Evolutionary conservation across 2,797 vertebrate genomes (phyloP).

Genomic region (Ataeniobius toweri): DNA sequence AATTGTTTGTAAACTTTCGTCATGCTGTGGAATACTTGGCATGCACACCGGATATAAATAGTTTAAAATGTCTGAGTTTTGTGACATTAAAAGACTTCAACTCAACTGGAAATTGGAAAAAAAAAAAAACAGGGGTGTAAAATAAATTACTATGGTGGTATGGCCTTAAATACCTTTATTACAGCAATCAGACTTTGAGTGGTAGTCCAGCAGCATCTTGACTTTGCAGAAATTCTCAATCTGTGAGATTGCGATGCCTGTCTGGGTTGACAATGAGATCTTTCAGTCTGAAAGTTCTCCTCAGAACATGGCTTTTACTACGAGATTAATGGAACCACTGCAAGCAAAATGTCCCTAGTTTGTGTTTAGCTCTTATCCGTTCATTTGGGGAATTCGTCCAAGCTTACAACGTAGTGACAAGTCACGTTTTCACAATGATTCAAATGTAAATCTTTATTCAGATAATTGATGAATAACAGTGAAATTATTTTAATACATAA

Average conservation of each 20-base stretch:
- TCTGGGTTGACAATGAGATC: too few relatives aligned
- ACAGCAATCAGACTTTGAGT: background rate
- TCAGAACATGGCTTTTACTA: too few relatives aligned
- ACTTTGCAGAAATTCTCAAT: too few relatives aligned
- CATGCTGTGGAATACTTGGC: background rate
- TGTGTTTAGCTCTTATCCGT: background rate
- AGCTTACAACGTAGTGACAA: background rate
- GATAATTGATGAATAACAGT: slow-evolving; percentile 52
- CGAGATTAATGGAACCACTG: too few relatives aligned
- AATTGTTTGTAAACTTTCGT: background rate
- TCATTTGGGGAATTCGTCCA: background rate
- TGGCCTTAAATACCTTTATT: too few relatives aligned
- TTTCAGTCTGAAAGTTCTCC: too few relatives aligned
- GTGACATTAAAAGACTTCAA: too few relatives aligned
- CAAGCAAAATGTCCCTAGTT: background rate
- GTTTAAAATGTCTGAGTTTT: too few relatives aligned
- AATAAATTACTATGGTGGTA: background rate
- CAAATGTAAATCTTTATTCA: slow-evolving; percentile 65
- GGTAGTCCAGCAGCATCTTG: too few relatives aligned
- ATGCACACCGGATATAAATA: too few relatives aligned
- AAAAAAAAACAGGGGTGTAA: background rate
- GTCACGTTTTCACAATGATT: background rate
- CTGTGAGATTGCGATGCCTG: too few relatives aligned
- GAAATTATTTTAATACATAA: slow-evolving; percentile 68
- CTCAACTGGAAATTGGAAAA: background rate